These are phyloP conservation scores for Misgurnus anguillicaudatus DNA, from an alignment of 2,113 vertebrate genomes.

Conservation along the genomic window DNA sequence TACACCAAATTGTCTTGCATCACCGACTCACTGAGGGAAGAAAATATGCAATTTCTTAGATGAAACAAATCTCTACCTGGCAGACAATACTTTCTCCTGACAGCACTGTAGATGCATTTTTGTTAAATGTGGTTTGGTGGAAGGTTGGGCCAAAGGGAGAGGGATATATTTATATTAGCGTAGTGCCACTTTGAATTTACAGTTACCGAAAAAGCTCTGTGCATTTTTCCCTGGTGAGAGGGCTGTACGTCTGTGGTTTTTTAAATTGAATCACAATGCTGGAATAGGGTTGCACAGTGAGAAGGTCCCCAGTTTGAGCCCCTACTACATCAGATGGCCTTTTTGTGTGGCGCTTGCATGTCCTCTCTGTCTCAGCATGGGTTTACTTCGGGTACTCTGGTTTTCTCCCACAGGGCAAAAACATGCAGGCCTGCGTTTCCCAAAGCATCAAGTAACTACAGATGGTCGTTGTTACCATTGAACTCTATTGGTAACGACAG, in stretches of 20 bases:
- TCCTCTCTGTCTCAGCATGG: too few relatives aligned
- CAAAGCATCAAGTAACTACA: too few relatives aligned
- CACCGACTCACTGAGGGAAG: background rate
- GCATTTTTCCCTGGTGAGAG: background rate
- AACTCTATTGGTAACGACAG: too few relatives aligned
- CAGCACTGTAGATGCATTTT: conserved; percentile 26
- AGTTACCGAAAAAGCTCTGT: conserved; percentile 4
- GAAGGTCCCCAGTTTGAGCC: too few relatives aligned
- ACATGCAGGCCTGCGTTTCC: too few relatives aligned
- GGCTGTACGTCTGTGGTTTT: conserved; percentile 13
- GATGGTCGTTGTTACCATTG: too few relatives aligned
- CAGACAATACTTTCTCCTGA: background rate
- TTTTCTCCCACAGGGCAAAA: too few relatives aligned
- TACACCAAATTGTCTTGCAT: conserved; percentile 25
- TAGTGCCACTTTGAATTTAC: conserved; percentile 7
- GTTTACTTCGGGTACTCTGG: too few relatives aligned
- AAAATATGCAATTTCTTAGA: conserved; percentile 14
- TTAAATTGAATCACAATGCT: conserved; percentile 27
- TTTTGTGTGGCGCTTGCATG: too few relatives aligned
- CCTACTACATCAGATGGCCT: too few relatives aligned
- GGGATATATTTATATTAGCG: conserved; percentile 27
- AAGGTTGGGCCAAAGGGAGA: conserved; percentile 15
- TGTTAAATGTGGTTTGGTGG: background rate
- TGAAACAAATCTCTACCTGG: conserved; percentile 10
- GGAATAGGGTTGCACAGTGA: too few relatives aligned